Conservation (phyloP, 1,140 invertebrate species). For the Fopius arisanus region DNA sequence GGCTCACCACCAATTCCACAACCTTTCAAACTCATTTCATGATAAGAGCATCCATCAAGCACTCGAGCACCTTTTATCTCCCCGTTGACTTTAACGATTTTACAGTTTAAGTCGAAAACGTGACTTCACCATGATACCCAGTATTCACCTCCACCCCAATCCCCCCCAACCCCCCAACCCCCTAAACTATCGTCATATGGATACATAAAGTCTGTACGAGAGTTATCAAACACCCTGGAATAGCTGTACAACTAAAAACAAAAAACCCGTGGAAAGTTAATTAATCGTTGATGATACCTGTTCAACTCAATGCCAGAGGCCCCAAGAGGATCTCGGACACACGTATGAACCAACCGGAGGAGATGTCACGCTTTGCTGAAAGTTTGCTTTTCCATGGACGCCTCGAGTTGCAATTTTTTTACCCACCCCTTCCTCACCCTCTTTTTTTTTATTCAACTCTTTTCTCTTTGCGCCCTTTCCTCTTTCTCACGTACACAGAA, state of each 20-base stretch:
- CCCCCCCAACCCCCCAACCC: background rate
- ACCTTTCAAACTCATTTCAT: background rate
- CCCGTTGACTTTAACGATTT: background rate
- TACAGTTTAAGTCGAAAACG: background rate
- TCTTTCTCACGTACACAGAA: slow-evolving; percentile 13
- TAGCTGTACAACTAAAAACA: background rate
- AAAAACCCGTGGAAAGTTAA: background rate
- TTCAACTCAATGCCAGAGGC: background rate
- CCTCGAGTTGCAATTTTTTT: background rate
- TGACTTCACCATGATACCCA: background rate
- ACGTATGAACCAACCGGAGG: background rate
- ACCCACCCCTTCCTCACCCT: background rate
- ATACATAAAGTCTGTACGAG: background rate
- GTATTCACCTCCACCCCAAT: background rate
- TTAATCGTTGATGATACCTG: background rate
- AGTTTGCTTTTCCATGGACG: background rate
- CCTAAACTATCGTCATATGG: background rate
- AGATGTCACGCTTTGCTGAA: background rate
- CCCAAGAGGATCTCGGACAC: background rate
- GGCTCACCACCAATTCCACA: background rate
- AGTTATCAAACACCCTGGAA: background rate
- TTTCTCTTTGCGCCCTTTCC: background rate
- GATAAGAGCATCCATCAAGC: background rate
- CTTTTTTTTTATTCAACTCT: background rate
- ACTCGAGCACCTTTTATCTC: background rate